Evolutionary conservation across 1,140 invertebrate species (phyloP).

Genomic region (Plodia interpunctella): DNA sequence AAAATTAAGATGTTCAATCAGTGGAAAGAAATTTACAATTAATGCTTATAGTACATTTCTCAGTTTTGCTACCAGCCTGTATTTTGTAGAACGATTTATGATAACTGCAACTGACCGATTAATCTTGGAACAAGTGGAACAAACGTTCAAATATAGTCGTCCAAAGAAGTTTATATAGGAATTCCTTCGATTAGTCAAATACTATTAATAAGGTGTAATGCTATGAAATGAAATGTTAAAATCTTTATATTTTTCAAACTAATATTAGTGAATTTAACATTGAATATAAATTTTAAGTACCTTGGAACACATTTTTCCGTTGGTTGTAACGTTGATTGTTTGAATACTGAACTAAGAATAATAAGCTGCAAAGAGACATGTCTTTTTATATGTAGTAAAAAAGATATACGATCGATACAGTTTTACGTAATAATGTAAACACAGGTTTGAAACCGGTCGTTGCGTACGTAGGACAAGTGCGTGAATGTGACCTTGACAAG

Average conservation of each 20-base stretch:
- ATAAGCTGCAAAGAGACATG: neutral
- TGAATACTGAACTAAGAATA: neutral
- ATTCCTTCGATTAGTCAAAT: too few species aligned
- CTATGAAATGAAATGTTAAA: too few species aligned
- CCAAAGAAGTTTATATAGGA: too few species aligned
- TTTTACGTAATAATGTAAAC: conserved; percentile 10
- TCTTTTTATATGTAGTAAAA: conserved; percentile 12
- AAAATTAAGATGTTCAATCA: neutral
- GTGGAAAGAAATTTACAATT: neutral
- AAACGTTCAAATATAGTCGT: too few species aligned
- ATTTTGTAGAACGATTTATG: too few species aligned
- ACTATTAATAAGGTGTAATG: too few species aligned
- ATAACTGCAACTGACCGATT: too few species aligned
- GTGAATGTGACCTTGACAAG: conserved; percentile 5
- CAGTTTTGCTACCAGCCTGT: too few species aligned
- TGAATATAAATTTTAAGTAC: neutral
- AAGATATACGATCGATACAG: neutral
- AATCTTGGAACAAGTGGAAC: too few species aligned
- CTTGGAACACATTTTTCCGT: conserved; percentile 1
- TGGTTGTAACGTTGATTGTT: neutral
- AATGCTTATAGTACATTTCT: too few species aligned
- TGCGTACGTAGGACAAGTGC: neutral
- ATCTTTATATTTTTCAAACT: too few species aligned
- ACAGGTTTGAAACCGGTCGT: neutral
- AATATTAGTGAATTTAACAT: neutral